Conservation (phyloP, 2,888 invertebrate species). For the Ophraella communa region DNA sequence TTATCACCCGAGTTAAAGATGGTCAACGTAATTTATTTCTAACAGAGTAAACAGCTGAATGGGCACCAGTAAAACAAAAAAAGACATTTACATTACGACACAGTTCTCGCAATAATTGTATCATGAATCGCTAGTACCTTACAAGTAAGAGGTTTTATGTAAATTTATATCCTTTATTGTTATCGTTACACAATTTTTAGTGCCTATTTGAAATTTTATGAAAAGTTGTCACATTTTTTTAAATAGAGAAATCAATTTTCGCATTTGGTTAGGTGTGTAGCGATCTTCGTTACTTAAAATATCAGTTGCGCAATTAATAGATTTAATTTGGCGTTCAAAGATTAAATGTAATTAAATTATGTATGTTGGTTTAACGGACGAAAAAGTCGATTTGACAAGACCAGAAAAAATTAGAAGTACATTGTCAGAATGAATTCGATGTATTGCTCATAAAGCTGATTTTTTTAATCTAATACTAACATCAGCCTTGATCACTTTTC, state of each 20-base stretch:
- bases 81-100: not conserved
- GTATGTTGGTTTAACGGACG: too few species aligned
- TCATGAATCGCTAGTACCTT: not conserved
- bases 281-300: too few species aligned
- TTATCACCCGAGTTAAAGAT: not conserved
- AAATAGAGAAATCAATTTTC: not conserved
- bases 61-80: not conserved
- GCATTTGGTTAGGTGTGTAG: not conserved
- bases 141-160: slow-evolving; percentile 5
- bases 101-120: not conserved
- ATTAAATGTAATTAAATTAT: too few species aligned
- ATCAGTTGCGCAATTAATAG: too few species aligned
- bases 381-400: too few species aligned
- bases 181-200: not conserved
- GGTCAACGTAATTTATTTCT: not conserved
- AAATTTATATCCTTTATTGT: not conserved
- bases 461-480: too few species aligned
- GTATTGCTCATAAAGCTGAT: too few species aligned
- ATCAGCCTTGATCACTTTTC: too few species aligned
- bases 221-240: not conserved
- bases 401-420: too few species aligned
- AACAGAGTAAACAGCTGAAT: not conserved
- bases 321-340: too few species aligned
- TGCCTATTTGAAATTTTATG: not conserved
- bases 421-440: too few species aligned